phyloP scores from a whole-genome alignment of 1,140 invertebrate genomes.

The Drosophila saltans region DNA sequence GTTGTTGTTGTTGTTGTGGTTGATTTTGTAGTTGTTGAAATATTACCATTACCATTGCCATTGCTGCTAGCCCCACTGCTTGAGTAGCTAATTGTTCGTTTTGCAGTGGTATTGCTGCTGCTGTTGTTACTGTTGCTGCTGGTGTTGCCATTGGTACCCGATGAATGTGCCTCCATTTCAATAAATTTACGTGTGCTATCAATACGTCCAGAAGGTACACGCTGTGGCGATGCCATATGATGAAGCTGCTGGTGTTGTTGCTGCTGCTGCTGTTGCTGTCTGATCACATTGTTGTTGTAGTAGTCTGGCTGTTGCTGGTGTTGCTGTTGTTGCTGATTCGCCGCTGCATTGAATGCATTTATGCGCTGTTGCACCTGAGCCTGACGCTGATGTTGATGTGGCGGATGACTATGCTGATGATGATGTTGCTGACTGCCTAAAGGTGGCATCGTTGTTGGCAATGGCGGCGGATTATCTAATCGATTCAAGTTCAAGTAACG shows the following conservation, averaged over 20 bases:
- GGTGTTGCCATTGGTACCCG: slow-evolving; percentile 35
- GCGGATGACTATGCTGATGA: slow-evolving; percentile 60
- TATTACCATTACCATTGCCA: slow-evolving; percentile 79
- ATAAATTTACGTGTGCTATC: slow-evolving; percentile 74
- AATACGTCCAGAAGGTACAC: slow-evolving; percentile 60
- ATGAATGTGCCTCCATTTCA: slow-evolving; percentile 68
- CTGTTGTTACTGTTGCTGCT: slow-evolving; percentile 35
- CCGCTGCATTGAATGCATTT: slow-evolving; percentile 78
- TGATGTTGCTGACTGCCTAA: slow-evolving; percentile 63
- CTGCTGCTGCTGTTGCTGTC: slow-evolving; percentile 40
- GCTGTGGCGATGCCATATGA: slow-evolving; percentile 43
- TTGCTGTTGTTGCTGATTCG: slow-evolving; percentile 44
- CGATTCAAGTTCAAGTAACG: slow-evolving; percentile 9
- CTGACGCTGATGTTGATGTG: slow-evolving; percentile 54
- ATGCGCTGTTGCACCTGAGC: slow-evolving; percentile 79
- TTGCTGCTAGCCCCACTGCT: slow-evolving; percentile 68
- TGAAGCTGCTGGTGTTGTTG: slow-evolving; percentile 38
- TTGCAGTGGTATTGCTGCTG: slow-evolving; percentile 8
- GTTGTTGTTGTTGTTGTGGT: slow-evolving; percentile 37
- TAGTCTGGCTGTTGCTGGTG: slow-evolving; percentile 51
- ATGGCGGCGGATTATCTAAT: slow-evolving; percentile 82
- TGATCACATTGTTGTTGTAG: slow-evolving; percentile 58
- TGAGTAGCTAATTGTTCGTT: slow-evolving; percentile 20
- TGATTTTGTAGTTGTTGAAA: slow-evolving; percentile 46
- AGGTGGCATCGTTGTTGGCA: slow-evolving; percentile 82